Conservation (phyloP, 1,140 invertebrate genomes). For the Helicoverpa armigera region DNA sequence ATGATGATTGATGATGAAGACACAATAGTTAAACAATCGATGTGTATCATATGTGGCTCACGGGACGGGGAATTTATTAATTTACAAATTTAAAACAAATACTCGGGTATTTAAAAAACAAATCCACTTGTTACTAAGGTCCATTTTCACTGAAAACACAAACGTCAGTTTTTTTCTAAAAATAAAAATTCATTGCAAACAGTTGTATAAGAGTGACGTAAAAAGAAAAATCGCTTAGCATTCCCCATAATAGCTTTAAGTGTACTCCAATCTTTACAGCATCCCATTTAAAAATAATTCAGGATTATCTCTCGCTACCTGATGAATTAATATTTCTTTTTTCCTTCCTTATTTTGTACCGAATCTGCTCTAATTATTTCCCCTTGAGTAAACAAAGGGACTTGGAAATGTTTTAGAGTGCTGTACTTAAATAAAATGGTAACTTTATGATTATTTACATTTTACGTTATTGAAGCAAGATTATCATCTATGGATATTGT, state of each 20-base stretch:
- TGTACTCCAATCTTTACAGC: slow-evolving; percentile 56
- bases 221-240: too few species aligned
- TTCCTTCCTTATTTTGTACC: slow-evolving; percentile 69
- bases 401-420: slow-evolving; percentile 53
- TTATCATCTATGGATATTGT: neutral
- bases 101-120: too few species aligned
- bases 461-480: neutral
- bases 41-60: too few species aligned
- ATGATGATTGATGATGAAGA: too few species aligned
- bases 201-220: too few species aligned
- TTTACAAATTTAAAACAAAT: too few species aligned
- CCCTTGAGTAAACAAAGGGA: slow-evolving; percentile 80
- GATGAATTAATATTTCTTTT: slow-evolving; percentile 80
- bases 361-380: slow-evolving; percentile 83
- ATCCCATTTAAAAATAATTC: slow-evolving; percentile 76
- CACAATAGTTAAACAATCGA: too few species aligned
- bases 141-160: too few species aligned
- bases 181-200: too few species aligned
- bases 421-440: slow-evolving; percentile 44
- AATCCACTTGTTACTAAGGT: too few species aligned
- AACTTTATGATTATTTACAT: slow-evolving; percentile 44
- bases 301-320: slow-evolving; percentile 80
- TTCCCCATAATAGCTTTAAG: neutral
- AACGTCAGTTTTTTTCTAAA: too few species aligned
- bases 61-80: too few species aligned